Evolutionary conservation across 2,113 vertebrate species (phyloP), one percentile per base, ranked within the genome.

Genomic region (Dicrurus megarhynchus): DNA sequence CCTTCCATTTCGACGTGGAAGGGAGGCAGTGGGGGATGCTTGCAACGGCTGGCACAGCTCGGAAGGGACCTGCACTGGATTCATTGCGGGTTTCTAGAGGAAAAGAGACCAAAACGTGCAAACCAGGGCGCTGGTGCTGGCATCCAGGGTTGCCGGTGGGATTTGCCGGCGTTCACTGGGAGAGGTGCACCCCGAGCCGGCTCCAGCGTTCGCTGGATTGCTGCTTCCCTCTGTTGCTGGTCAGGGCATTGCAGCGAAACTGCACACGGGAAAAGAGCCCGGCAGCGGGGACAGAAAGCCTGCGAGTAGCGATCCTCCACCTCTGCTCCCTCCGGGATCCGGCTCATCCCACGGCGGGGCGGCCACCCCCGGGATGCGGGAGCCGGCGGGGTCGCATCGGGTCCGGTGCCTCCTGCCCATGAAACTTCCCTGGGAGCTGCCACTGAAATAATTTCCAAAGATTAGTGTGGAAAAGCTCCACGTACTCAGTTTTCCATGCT

Each of bases 171-270:
- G 35, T 8, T 53, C 39, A 2, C 1, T 0, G 28, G 19, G 12
- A 79, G 37, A 78, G 73, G 52, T 3, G 60, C 60, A 0, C 76
- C 24, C 55, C 15, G 2, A 16, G 59, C 32, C 8, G 4, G 65
- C 77, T 77, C 50, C 12, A 1, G 53, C 7, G 0, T n/a, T 93
- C 6, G 1, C 95, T 92, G 95, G 91, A 1, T 67, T 88, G 94
- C 80, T 97, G 96, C 94, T 95, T 86, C 95, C 96, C 96, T 96
- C 96, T 97, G 92, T 96, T 86, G 93, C 87, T 60, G 3, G 47
- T 19, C 60, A 56, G 90, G 69, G 95, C 93, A 92, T 94, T 96
- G 93, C 95, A 96, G 73, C 85, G 88, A 89, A 79, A 4, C 26
- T 6, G 24, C 60, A 23, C 50, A 24, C 1, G 5, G 24, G 18